Evolutionary conservation across 37 sponge, comb jelly and placozoan species (phyloP).

Genomic region (Cliona cf. orientalis): DNA sequence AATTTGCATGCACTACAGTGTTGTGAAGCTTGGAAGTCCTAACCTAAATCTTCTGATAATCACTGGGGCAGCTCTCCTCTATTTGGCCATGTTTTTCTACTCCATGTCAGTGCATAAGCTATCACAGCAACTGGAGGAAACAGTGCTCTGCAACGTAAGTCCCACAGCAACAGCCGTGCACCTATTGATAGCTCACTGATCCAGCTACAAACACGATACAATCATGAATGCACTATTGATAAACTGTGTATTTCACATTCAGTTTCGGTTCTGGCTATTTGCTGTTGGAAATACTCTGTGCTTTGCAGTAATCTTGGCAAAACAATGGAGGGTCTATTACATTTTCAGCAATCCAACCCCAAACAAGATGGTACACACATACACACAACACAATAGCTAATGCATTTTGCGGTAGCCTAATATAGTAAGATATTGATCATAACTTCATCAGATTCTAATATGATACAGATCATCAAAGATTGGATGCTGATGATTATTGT

Average conservation of each 20-base stretch:
- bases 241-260: no score
- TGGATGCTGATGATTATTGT: constrained; percentile 27
- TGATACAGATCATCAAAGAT: constrained; percentile 4
- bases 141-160: constrained; percentile 23
- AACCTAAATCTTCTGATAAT: constrained; percentile 15
- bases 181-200: no score
- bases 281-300: constrained; percentile 26
- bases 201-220: not conserved
- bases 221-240: not conserved
- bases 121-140: not conserved
- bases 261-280: constrained; percentile 21
- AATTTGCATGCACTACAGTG: no score
- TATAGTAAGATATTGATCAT: no score
- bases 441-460: no score
- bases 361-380: constrained; percentile 21
- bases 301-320: constrained; percentile 35
- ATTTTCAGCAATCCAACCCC: constrained; percentile 33
- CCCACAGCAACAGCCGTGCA: no score
- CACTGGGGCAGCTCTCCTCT: constrained; percentile 2
- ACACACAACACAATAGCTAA: not conserved
- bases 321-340: constrained; percentile 31
- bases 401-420: not conserved
- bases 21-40: constrained; percentile 18
- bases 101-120: not conserved
- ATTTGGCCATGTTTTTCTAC: constrained; percentile 4